Evolutionary conservation across 2,888 invertebrate species (phyloP), one percentile per base, ranked within the genome.

Genomic region (Omphaloscelis lunosa): DNA sequence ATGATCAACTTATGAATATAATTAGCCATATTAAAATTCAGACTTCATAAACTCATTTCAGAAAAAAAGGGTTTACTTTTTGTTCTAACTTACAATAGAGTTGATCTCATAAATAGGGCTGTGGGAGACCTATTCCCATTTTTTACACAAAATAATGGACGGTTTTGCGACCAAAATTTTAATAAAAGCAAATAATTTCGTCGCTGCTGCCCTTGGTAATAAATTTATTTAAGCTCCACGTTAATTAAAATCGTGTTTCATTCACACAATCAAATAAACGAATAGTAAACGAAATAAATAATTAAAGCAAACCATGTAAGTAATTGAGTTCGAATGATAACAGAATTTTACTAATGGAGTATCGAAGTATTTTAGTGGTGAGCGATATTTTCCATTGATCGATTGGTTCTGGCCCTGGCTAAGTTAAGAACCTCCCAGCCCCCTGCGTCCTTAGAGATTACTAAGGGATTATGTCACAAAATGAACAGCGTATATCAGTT

Each of bases 211-310:
- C 59, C 59, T 72, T 59, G 9, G 76, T 67, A 75, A 80, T 68
- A 51, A 86, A 84, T 80, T 72, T 71, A 78, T 75, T 84, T 67
- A 59, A 77, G 61, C 72, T 58, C n/a, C 23, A 58, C 15, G 68
- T 77, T 84, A 84, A 82, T 86, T 86, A 79, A 86, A 80, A 66
- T 62, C 59, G 79, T 63, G 68, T 78, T 65, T 67, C 53, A 66
- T 71, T 39, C 4, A 48, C 23, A 78, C 45, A 76, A 53, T 75
- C 51, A 51, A 56, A 48, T 61, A 58, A 34, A 63, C 34, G 59
- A 79, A 82, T 62, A 71, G 62, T 53, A 15, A 67, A 71, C 15
- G 2, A 48, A 79, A 65, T 48, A 77, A 72, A 70, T 53, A 23
- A 79, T 53, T 45, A 72, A 72, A 48, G 11, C 45, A 56, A 62